phyloP scores from a whole-genome alignment of 1,140 invertebrate species.

The Limonius californicus region DNA sequence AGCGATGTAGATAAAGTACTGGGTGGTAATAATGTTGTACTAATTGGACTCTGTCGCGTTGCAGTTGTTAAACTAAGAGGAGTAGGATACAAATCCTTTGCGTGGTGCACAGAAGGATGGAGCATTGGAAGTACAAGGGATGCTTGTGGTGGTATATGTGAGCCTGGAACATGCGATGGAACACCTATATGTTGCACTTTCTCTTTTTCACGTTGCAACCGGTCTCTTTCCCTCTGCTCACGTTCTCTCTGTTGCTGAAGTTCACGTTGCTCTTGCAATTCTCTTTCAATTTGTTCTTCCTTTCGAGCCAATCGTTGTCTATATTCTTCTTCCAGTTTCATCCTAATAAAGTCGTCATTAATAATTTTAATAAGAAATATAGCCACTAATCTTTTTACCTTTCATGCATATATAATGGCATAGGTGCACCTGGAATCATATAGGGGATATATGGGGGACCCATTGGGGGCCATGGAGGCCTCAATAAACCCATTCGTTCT shows the following conservation, averaged over 20 bases:
- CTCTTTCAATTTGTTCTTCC: slow-evolving; percentile 53
- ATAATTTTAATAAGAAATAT: too few species aligned
- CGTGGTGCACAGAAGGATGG: slow-evolving; percentile 40
- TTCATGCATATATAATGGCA: slow-evolving; percentile 60
- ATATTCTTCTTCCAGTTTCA: slow-evolving; percentile 66
- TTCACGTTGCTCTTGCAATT: slow-evolving; percentile 46
- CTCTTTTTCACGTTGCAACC: slow-evolving; percentile 44
- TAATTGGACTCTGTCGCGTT: slow-evolving; percentile 34
- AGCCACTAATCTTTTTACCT: too few species aligned
- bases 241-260: slow-evolving; percentile 45
- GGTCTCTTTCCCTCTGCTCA: slow-evolving; percentile 44
- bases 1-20: slow-evolving; percentile 20
- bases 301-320: slow-evolving; percentile 51
- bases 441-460: slow-evolving; percentile 52
- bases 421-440: slow-evolving; percentile 50
- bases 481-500: slow-evolving; percentile 68
- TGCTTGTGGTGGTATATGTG: slow-evolving; percentile 33
- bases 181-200: slow-evolving; percentile 37
- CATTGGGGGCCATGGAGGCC: slow-evolving; percentile 56
- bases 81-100: slow-evolving; percentile 29
- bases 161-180: slow-evolving; percentile 29
- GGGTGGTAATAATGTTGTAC: slow-evolving; percentile 27
- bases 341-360: too few species aligned
- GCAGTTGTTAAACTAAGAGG: slow-evolving; percentile 31
- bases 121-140: slow-evolving; percentile 38